These are phyloP conservation scores for Scarus forsteni DNA, from an alignment of 2,797 vertebrate genomes.

Conservation along the genomic window DNA sequence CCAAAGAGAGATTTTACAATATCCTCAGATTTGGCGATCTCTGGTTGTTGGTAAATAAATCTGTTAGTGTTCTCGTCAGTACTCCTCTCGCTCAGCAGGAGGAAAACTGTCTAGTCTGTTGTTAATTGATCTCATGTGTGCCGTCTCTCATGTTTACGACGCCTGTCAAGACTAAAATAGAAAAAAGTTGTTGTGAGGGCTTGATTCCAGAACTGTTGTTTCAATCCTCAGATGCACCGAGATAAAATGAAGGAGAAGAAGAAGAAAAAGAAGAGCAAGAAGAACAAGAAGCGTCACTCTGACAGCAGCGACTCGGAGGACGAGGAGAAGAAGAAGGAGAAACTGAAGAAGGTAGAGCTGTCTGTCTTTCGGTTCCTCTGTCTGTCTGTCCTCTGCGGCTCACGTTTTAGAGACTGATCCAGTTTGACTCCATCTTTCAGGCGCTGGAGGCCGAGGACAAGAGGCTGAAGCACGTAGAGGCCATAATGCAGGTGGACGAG, in stretches of 20 bases:
- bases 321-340: slow-evolving; percentile 94
- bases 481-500: slow-evolving; percentile 94
- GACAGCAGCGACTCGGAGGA: slow-evolving; percentile 93
- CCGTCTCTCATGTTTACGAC: no score
- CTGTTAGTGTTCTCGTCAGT: no score
- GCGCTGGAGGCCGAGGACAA: slow-evolving; percentile 95
- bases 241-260: slow-evolving; percentile 93
- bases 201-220: no score
- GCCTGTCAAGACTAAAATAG: no score
- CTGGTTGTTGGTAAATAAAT: no score
- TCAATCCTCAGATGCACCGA: slow-evolving; percentile 89
- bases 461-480: slow-evolving; percentile 90
- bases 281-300: slow-evolving; percentile 89
- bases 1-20: no score
- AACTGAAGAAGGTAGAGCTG: slow-evolving; percentile 92
- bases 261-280: slow-evolving; percentile 94
- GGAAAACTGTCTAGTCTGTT: no score
- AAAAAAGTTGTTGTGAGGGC: no score
- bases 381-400: neutral
- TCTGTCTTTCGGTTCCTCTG: neutral
- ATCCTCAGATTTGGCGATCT: no score
- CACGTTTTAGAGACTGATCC: slow-evolving; percentile 9
- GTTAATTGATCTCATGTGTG: no score
- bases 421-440: slow-evolving; percentile 68
- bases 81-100: no score